Evolutionary conservation across 2,888 invertebrate species (phyloP).

Genomic region (Archips xylosteana): DNA sequence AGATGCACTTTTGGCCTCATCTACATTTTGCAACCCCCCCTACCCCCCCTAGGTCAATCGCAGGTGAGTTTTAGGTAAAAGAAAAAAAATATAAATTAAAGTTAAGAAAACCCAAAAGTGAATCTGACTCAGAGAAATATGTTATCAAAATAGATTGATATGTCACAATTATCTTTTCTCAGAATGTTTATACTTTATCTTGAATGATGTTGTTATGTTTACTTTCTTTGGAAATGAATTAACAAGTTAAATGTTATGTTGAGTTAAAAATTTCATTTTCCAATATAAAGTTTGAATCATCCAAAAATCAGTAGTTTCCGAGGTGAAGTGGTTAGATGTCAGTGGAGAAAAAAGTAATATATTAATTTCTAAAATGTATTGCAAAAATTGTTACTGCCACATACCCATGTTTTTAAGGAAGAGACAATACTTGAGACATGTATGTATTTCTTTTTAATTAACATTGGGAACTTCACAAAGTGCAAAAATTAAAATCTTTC

Average conservation of each 20-base stretch:
- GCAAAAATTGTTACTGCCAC: slow-evolving; percentile 13
- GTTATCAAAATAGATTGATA: slow-evolving; percentile 10
- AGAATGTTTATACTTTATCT: slow-evolving; percentile 29
- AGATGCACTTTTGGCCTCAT: too few relatives aligned
- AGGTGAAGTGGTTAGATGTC: background rate
- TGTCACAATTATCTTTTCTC: slow-evolving; percentile 13
- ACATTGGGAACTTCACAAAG: background rate
- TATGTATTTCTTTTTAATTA: slow-evolving; percentile 2
- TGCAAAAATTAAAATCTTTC: too few relatives aligned
- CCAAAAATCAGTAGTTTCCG: background rate
- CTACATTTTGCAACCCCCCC: too few relatives aligned
- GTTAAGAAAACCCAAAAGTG: background rate
- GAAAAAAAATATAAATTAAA: background rate
- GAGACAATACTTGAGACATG: background rate
- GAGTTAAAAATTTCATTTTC: background rate
- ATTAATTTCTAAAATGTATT: slow-evolving; percentile 5
- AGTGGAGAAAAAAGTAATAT: background rate
- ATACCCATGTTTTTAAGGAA: background rate
- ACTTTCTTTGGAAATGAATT: background rate
- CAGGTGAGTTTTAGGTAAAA: too few relatives aligned
- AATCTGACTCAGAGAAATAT: slow-evolving; percentile 1
- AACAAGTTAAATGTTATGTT: slow-evolving; percentile 15
- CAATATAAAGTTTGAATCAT: background rate
- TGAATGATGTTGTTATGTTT: slow-evolving; percentile 12
- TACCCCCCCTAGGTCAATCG: too few relatives aligned